Evolutionary conservation across 2,797 vertebrate species (phyloP).

Genomic region (Natrix natrix): DNA sequence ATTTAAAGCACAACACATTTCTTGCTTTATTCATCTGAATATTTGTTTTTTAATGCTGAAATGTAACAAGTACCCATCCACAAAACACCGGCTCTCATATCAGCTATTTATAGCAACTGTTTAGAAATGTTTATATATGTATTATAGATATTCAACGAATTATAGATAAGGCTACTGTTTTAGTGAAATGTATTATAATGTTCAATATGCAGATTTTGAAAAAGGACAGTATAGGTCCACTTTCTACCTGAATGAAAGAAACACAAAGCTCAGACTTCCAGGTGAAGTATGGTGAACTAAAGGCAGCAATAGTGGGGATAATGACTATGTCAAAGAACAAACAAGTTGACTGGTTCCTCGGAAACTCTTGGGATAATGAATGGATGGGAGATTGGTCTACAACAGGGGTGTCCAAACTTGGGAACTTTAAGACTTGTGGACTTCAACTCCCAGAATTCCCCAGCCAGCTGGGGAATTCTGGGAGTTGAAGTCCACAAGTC

Average conservation of each 20-base stretch:
- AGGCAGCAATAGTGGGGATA: not conserved
- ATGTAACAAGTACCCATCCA: not conserved
- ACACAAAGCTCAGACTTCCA: not conserved
- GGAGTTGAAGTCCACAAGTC: no score
- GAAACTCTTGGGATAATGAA: not conserved
- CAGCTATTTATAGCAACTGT: not conserved
- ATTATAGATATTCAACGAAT: not conserved
- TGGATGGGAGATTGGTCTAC: not conserved
- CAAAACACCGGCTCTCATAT: not conserved
- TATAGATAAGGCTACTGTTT: not conserved
- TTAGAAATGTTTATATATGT: not conserved
- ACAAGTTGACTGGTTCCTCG: not conserved
- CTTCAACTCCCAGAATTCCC: no score
- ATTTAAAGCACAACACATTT: not conserved
- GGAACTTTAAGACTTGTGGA: no score
- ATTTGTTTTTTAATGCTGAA: not conserved
- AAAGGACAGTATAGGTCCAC: not conserved
- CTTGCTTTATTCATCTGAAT: not conserved
- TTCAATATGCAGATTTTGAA: not conserved
- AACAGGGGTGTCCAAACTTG: no score
- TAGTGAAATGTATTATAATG: not conserved
- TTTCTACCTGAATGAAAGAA: not conserved
- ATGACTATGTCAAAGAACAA: not conserved
- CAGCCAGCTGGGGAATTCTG: no score
- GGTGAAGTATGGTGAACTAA: not conserved